phyloP scores from a whole-genome alignment of 2,888 invertebrate species.

The Drosophila trichaetosa region DNA sequence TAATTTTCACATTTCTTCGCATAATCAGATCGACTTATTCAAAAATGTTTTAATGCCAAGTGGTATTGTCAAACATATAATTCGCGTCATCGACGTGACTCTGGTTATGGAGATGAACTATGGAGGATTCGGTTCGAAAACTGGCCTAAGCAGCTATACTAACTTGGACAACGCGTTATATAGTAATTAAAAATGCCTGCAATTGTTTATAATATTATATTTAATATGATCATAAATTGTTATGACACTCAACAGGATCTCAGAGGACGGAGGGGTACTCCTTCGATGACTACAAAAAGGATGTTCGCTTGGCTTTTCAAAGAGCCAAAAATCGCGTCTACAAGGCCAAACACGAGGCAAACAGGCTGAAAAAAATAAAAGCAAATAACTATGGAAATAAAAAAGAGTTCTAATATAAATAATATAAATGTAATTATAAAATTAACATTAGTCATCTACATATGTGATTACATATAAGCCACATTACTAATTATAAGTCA shows the following conservation, averaged over 20 bases:
- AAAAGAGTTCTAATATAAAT: neutral
- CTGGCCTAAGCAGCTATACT: slow-evolving; percentile 36
- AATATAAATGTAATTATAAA: neutral
- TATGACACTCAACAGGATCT: neutral
- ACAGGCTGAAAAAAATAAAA: neutral
- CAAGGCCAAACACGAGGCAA: slow-evolving; percentile 8
- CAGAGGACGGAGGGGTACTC: slow-evolving; percentile 1
- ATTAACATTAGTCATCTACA: neutral
- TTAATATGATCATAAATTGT: neutral
- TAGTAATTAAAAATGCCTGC: neutral
- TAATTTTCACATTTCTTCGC: neutral
- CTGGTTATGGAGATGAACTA: slow-evolving; percentile 52
- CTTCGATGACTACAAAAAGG: slow-evolving; percentile 9
- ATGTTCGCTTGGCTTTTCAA: slow-evolving; percentile 6
- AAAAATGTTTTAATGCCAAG: slow-evolving; percentile 28
- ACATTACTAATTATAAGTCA: neutral
- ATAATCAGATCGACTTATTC: slow-evolving; percentile 38
- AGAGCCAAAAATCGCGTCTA: slow-evolving; percentile 12
- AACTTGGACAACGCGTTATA: slow-evolving; percentile 7
- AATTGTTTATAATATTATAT: neutral
- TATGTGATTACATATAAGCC: neutral
- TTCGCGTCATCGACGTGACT: slow-evolving; percentile 33
- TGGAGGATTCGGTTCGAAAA: slow-evolving; percentile 30
- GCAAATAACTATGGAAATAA: neutral
- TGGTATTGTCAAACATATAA: slow-evolving; percentile 45